phyloP scores from a whole-genome alignment of 2,888 invertebrate species.

The Bombyx huttoni region DNA sequence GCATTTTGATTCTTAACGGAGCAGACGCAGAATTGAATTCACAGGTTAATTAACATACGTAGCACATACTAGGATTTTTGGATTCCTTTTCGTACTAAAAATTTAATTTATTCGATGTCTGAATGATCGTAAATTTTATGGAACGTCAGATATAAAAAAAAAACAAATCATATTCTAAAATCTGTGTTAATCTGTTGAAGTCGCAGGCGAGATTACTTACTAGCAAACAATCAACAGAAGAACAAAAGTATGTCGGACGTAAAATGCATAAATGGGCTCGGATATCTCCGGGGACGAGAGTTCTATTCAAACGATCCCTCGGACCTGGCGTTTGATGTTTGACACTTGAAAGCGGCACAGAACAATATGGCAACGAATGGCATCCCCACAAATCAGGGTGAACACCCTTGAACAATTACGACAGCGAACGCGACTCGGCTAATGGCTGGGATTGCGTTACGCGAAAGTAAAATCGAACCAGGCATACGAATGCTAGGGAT shows the following conservation, averaged over 20 bases:
- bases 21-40: too few relatives aligned
- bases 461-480: conserved; percentile 50
- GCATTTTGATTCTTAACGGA: too few relatives aligned
- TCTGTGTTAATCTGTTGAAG: background rate
- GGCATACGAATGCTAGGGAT: conserved; percentile 23
- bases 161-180: background rate
- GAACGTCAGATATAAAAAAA: too few relatives aligned
- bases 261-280: background rate
- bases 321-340: conserved; percentile 30
- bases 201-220: background rate
- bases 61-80: too few relatives aligned
- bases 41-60: too few relatives aligned
- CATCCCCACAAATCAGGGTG: conserved; percentile 53
- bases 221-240: background rate
- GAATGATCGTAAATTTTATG: too few relatives aligned
- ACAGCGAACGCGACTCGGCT: conserved; percentile 41
- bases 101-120: too few relatives aligned
- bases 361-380: conserved; percentile 36
- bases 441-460: conserved; percentile 60
- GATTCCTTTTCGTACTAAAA: too few relatives aligned
- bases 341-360: conserved; percentile 37
- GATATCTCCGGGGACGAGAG: background rate
- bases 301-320: background rate
- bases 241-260: background rate
- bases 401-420: conserved; percentile 59